phyloP scores from a whole-genome alignment of 2,888 invertebrate species.

The Sthenelais limicola region DNA sequence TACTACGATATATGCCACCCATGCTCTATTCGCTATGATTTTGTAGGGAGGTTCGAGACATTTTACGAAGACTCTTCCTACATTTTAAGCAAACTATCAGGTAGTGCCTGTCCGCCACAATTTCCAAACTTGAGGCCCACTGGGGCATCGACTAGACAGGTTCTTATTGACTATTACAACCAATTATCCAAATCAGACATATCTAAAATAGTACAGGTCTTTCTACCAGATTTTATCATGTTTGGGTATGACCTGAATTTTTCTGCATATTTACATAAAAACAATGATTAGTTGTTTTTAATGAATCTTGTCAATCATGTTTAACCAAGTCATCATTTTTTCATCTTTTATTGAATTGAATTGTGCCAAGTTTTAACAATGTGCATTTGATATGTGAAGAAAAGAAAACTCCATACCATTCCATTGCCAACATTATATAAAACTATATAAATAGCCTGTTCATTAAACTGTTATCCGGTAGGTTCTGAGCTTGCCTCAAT shows the following conservation, averaged over 20 bases:
- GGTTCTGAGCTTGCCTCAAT: no score
- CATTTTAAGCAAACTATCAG: not conserved
- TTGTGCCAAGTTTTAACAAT: no score
- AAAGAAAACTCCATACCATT: no score
- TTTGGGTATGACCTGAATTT: constrained; percentile 26
- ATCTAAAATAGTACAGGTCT: not conserved
- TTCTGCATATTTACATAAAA: constrained; percentile 18
- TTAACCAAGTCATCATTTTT: no score
- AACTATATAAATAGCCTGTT: no score
- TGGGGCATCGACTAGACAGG: constrained; percentile 30
- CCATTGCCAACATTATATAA: no score
- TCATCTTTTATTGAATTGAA: no score
- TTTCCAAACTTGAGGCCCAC: constrained; percentile 30
- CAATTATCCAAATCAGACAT: constrained; percentile 19
- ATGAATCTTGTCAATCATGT: no score
- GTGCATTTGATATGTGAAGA: no score
- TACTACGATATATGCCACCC: constrained; percentile 30
- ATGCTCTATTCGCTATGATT: constrained; percentile 24
- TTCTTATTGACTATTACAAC: constrained; percentile 16
- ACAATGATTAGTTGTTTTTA: no score
- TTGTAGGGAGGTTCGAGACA: constrained; percentile 18
- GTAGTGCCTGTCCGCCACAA: not conserved
- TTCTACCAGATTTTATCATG: constrained; percentile 26
- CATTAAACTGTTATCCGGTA: no score
- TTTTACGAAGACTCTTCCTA: constrained; percentile 9